phyloP scores from a whole-genome alignment of 1,140 invertebrate genomes.

The Eubasilissa regina region DNA sequence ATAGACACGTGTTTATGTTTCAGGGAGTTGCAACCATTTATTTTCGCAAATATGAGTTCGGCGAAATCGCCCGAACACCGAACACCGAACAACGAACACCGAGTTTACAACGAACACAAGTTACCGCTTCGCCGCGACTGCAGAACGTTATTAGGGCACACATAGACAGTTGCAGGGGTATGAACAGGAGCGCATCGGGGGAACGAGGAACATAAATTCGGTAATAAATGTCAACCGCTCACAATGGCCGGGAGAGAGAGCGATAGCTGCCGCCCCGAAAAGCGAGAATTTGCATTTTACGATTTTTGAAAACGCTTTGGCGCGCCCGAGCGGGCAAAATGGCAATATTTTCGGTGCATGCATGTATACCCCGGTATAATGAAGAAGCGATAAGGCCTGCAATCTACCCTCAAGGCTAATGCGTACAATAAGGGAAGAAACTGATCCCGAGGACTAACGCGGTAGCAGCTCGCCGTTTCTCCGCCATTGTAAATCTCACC shows the following conservation, averaged over 20 bases:
- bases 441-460: neutral
- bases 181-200: neutral
- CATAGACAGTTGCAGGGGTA: neutral
- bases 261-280: slow-evolving; percentile 37
- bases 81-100: neutral
- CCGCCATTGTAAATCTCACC: slow-evolving; percentile 19
- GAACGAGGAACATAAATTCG: slow-evolving; percentile 32
- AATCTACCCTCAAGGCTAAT: slow-evolving; percentile 32
- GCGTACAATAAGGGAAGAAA: slow-evolving; percentile 1
- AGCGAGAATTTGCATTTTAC: slow-evolving; percentile 39
- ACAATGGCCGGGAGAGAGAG: slow-evolving; percentile 36
- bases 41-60: too few relatives aligned
- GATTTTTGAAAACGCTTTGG: slow-evolving; percentile 41
- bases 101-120: slow-evolving; percentile 25
- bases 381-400: slow-evolving; percentile 28
- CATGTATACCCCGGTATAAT: slow-evolving; percentile 35
- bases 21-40: neutral
- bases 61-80: neutral
- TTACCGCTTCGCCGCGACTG: neutral
- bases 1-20: too few relatives aligned
- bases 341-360: slow-evolving; percentile 11
- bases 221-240: slow-evolving; percentile 43
- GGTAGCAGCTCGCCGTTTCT: neutral
- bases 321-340: slow-evolving; percentile 14
- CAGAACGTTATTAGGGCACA: slow-evolving; percentile 32